Evolutionary conservation across 2,888 invertebrate species (phyloP).

Genomic region (Omphaloscelis lunosa): DNA sequence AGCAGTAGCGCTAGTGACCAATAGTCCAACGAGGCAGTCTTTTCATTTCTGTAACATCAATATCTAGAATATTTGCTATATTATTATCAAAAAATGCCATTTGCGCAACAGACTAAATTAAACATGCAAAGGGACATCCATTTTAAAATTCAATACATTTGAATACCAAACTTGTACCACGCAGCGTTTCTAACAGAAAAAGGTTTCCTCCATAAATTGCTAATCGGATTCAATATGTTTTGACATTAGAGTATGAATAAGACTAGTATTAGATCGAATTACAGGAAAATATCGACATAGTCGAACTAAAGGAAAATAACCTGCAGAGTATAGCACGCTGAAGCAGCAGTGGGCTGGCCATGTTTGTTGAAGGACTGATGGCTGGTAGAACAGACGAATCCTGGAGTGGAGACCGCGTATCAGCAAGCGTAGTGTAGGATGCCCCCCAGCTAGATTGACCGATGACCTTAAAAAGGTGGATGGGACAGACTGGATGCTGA

Average conservation of each 20-base stretch:
- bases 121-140: constrained; percentile 32
- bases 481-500: too few species aligned
- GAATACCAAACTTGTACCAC: constrained; percentile 46
- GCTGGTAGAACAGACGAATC: too few species aligned
- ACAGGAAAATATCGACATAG: not conserved
- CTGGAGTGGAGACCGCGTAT: too few species aligned
- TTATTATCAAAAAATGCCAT: not conserved
- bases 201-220: constrained; percentile 55
- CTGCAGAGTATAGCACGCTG: not conserved
- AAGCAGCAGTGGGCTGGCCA: not conserved
- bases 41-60: not conserved
- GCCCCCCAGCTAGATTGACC: too few species aligned
- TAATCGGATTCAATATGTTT: constrained; percentile 61
- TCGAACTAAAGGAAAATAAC: not conserved
- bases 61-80: not conserved
- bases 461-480: too few species aligned
- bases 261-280: not conserved
- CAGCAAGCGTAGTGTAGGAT: too few species aligned
- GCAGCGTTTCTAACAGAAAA: constrained; percentile 43
- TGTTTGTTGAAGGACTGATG: too few species aligned
- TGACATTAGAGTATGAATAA: constrained; percentile 22
- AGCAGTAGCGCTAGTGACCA: not conserved
- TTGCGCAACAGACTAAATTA: constrained; percentile 1
- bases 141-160: constrained; percentile 55
- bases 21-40: too few species aligned